Percentiles rank a stretch among this genome's conserved stretches.
phyloP scores from a whole-genome alignment of 2,888 invertebrate genomes.

The Apantesis nais region DNA sequence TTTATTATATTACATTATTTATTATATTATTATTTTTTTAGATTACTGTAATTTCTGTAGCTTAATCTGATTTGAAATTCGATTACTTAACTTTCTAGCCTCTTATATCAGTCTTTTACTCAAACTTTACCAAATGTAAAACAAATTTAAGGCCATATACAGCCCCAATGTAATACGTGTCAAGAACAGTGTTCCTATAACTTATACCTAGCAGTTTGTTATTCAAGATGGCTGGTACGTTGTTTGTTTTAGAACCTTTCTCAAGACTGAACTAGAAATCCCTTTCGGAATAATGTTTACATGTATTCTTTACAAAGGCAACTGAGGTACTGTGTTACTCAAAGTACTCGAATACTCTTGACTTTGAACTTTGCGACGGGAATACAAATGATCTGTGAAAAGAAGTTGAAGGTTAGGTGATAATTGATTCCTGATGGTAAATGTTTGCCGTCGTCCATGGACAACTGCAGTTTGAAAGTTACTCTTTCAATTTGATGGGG shows the following conservation, averaged over 20 bases:
- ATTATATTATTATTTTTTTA: too few species aligned
- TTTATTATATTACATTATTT: too few species aligned
- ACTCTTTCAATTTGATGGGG: background rate
- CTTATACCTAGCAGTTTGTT: constrained; percentile 9
- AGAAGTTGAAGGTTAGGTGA: too few species aligned
- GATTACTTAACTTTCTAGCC: background rate
- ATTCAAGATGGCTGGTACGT: constrained; percentile 7
- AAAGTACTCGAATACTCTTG: background rate
- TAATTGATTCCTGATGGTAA: too few species aligned
- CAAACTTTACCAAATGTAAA: background rate
- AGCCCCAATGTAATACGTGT: background rate
- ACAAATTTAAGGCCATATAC: background rate
- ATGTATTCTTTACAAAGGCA: constrained; percentile 21
- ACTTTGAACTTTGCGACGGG: background rate
- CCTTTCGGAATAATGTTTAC: constrained; percentile 25
- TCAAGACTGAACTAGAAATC: constrained; percentile 16
- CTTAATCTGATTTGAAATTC: background rate
- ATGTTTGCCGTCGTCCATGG: background rate
- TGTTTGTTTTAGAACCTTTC: constrained; percentile 16
- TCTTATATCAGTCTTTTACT: background rate
- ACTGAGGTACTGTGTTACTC: background rate
- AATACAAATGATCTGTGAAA: background rate
- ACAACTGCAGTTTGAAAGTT: background rate
- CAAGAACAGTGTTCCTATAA: background rate
- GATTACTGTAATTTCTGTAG: background rate